Evolutionary conservation across 2,113 vertebrate species (phyloP).

Genomic region (Peromyscus polionotus): DNA sequence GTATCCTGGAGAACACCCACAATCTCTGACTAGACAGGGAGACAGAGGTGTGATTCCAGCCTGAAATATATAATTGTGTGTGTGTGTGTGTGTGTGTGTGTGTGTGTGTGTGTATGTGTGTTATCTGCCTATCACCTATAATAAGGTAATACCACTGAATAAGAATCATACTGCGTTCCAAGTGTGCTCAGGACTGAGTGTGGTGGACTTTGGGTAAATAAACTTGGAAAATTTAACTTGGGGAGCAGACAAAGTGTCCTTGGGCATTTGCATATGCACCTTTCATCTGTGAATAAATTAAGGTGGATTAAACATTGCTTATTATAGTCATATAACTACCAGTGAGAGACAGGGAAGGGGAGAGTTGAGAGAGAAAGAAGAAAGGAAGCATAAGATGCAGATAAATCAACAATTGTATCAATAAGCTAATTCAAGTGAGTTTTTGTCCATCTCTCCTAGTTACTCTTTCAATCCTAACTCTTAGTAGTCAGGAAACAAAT

Average conservation of each 20-base stretch:
- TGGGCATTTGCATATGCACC: background rate
- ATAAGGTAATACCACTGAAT: background rate
- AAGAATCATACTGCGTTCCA: background rate
- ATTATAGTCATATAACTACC: background rate
- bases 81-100: background rate
- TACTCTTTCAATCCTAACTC: background rate
- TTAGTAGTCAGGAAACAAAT: background rate
- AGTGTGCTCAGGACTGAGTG: background rate
- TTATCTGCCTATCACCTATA: background rate
- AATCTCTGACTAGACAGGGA: background rate
- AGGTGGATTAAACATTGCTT: background rate
- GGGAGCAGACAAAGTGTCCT: background rate
- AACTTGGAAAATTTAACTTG: background rate
- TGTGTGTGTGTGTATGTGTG: background rate
- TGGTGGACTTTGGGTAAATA: background rate
- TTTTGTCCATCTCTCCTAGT: background rate
- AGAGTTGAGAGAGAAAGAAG: background rate
- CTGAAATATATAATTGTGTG: background rate
- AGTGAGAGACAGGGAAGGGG: too few relatives aligned
- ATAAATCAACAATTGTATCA: background rate
- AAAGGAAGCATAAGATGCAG: background rate
- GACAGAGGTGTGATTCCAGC: background rate
- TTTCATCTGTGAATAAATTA: background rate
- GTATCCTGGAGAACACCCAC: background rate
- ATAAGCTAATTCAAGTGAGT: background rate